phyloP scores from a whole-genome alignment of 2,888 invertebrate genomes.

The Drosophila longiperda region DNA sequence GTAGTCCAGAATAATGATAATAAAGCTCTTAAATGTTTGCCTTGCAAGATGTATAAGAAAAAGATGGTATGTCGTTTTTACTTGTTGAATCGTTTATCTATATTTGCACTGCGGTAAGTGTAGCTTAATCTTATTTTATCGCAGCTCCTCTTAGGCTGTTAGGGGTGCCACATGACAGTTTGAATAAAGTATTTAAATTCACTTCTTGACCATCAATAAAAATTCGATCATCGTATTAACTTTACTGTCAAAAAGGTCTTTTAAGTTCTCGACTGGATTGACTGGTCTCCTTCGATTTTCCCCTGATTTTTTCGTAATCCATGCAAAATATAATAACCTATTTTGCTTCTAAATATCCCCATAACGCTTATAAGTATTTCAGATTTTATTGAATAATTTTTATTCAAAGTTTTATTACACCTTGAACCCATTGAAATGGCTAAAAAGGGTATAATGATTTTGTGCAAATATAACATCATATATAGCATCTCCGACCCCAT shows the following conservation, averaged over 20 bases:
- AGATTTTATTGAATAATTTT: neutral
- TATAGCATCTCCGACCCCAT: no score
- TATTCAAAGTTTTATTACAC: no score
- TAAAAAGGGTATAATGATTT: no score
- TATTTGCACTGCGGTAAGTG: neutral
- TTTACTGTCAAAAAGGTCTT: neutral
- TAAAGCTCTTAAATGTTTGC: slow-evolving; percentile 6
- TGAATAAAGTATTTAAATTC: neutral
- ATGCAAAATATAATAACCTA: neutral
- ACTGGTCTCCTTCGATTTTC: neutral
- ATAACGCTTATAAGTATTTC: neutral
- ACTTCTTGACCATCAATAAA: neutral
- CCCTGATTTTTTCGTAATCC: neutral
- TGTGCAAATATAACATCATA: no score
- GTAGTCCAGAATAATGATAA: slow-evolving; percentile 23
- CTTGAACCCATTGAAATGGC: no score
- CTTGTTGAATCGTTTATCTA: neutral
- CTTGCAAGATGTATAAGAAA: neutral
- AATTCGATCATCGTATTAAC: neutral
- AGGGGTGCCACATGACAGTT: neutral
- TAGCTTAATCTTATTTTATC: neutral
- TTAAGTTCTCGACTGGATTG: neutral
- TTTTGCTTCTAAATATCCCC: neutral
- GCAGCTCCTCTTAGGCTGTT: neutral
- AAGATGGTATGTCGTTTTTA: neutral